These are phyloP conservation scores for Pomatostomus ruficeps DNA, from an alignment of 2,113 vertebrate species.

Conservation along the genomic window DNA sequence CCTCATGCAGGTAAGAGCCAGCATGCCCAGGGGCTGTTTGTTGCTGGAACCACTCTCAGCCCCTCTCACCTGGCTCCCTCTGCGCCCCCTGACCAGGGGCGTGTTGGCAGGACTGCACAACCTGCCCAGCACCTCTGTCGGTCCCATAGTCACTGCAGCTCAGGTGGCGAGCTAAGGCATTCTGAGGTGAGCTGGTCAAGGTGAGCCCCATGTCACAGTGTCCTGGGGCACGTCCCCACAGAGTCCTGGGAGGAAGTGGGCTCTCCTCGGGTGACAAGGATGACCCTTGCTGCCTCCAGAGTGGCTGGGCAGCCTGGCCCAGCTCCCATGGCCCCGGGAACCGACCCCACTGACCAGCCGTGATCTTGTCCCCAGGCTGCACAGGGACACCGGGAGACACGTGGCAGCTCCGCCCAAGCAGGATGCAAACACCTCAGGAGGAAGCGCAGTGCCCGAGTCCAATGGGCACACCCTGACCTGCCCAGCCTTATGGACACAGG, in stretches of 20 bases:
- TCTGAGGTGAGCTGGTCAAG: fast-evolving
- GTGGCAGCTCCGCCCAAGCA: conserved; percentile 39
- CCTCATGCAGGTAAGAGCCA: neutral
- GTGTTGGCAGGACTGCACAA: fast-evolving
- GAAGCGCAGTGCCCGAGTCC: neutral
- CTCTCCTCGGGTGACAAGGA: fast-evolving
- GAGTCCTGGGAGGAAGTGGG: neutral
- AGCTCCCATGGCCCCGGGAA: fast-evolving
- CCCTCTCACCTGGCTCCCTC: neutral
- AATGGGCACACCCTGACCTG: neutral
- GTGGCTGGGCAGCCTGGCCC: fast-evolving
- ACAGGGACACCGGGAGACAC: neutral
- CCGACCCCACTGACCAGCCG: fast-evolving
- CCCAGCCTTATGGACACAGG: neutral
- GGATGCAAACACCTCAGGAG: conserved; percentile 6
- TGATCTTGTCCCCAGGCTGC: neutral
- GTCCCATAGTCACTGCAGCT: neutral
- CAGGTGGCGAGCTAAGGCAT: neutral
- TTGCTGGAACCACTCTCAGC: neutral
- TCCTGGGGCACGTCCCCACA: fast-evolving
- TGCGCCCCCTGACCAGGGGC: neutral
- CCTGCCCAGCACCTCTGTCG: neutral
- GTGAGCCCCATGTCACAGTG: fast-evolving
- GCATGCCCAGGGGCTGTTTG: neutral
- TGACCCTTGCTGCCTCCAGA: fast-evolving